These are phyloP conservation scores for Rhinoptilus africanus DNA, from an alignment of 2,113 vertebrate genomes.

Conservation along the genomic window DNA sequence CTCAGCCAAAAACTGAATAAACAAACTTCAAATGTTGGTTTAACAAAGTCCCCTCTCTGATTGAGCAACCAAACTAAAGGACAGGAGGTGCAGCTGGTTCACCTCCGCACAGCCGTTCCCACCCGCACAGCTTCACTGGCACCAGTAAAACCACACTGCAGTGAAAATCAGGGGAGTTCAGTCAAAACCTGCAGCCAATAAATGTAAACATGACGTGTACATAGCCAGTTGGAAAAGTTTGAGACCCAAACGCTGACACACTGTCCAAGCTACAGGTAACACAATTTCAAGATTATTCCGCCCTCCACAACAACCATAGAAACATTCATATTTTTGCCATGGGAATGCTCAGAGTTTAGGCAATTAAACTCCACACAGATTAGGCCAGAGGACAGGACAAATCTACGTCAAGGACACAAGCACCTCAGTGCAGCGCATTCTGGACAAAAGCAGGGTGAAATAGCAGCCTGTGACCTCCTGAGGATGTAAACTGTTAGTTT, in stretches of 20 bases:
- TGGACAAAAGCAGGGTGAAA: background rate
- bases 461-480: background rate
- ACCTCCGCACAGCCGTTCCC: rapidly evolving
- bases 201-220: background rate
- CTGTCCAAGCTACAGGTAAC: background rate
- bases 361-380: background rate
- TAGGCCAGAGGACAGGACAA: background rate
- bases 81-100: background rate
- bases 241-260: background rate
- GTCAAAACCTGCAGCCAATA: background rate
- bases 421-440: background rate
- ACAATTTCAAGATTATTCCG: background rate
- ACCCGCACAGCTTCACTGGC: rapidly evolving
- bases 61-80: background rate
- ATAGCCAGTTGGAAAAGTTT: background rate
- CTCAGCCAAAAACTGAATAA: background rate
- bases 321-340: background rate
- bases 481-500: background rate
- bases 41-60: background rate
- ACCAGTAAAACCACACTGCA: background rate
- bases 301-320: background rate
- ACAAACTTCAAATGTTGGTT: background rate
- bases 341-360: background rate
- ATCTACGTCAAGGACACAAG: background rate
- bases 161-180: background rate